Base-by-base conservation (phyloP, 2,888 invertebrate genomes). In the Hirtodrosophila duncani region DNA sequence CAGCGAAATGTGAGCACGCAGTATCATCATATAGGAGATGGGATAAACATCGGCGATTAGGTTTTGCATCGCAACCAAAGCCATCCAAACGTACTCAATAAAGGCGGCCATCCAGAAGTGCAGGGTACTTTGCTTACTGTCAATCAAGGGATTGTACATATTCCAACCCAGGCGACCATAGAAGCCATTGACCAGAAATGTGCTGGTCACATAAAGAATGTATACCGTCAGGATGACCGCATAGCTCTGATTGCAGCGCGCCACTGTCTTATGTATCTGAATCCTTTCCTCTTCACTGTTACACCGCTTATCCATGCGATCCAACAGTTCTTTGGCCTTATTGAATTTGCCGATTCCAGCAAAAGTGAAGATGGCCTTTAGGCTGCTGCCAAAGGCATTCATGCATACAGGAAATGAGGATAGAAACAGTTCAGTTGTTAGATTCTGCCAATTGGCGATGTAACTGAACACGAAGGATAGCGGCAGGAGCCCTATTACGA, bases 381-480 rank as follows among this genome's bases (percentile, higher is more conserved):
- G 1, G 18, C 56, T 48, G 5, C 31, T 36, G 1, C 69, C 69
- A 3, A 49, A 49, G 5, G 42, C 43, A 9, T 69, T 58, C 2
- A 60, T 4, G 3, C 16, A 9, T 17, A 70, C 49, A 17, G 67
- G 57, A 10, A 70, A 30, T 0, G 81, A 79, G 23, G 79, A 71
- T 0, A 82, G 50, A 5, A 81, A 77, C 16, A 75, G 66, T 1
- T 60, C 66, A 0, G 65, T 61, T 6, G 52, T 51, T 11, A 79
- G 77, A 10, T 18, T 43, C 1, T 27, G 57, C 1, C 66, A 21
- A 2, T 53, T 49, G 3, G 36, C 39, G 0, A 50, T 4, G 14
- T 68, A 70, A 16, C 52, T 63, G 1, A 44, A n/a, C 3, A 55
- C 0, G 8, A 72, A 31, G 0, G 45, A 20, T 1, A 60, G 31